Evolutionary conservation across 2,888 invertebrate genomes (phyloP), one percentile per base, ranked within the genome.

Genomic region (Ganaspis brasiliensis): DNA sequence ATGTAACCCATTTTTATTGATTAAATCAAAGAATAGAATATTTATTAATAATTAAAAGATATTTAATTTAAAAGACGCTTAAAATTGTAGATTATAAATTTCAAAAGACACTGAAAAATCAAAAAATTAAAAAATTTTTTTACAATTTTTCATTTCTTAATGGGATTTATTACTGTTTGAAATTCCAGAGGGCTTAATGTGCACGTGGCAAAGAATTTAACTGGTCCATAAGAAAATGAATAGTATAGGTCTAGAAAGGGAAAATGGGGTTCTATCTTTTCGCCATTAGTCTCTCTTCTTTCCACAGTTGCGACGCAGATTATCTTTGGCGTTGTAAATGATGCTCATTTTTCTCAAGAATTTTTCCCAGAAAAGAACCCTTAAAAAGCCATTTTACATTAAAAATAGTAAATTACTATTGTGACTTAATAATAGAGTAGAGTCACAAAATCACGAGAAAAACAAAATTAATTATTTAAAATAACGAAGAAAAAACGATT

Each of bases 141-240:
- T 19, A 40, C 19, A 9, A 40, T 63, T 63, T 24, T 24, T 67
- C 10, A n/a, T 67, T 67, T 3, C 0, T 21, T 21, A 67, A 24
- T 45, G 45, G 8, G 6, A 67, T 26, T 21, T 67, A 12, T 26
- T 67, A 26, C 40, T 45, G n/a, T 45, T 37, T 24, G 8, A 67
- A 67, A 45, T 45, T 67, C 26, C 67, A 4, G 40, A n/a, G 45
- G 67, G n/a, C 9, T 45, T 67, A 45, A 67, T 49, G 9, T n/a
- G n/a, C 12, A 9, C 56, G 19, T 21, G 9, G n/a, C n/a, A n/a
- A 31, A 59, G 16, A n/a, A 31, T 31, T 35, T n/a, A 59, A 35
- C 59, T 59, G 35, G 31, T 9, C 31, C 59, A 59, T 16, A 67
- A n/a, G 24, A 67, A 67, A 45, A 67, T 67, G 45, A 67, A 45